phyloP scores from a whole-genome alignment of 2,888 invertebrate genomes.

The Fissipunctia ypsillon region DNA sequence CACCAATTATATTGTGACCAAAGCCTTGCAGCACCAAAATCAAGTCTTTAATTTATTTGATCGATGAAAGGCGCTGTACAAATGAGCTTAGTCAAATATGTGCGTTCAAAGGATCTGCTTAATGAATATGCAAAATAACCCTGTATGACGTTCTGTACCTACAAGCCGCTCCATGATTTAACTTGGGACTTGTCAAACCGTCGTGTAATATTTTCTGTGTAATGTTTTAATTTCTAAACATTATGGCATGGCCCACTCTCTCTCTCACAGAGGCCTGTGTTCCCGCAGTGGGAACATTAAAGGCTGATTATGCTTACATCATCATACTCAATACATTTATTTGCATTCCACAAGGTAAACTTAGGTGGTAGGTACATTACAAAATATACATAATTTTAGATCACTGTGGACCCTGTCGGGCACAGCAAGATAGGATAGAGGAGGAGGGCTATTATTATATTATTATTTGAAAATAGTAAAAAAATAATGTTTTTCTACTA shows the following conservation, averaged over 20 bases:
- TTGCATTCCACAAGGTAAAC: too few species aligned
- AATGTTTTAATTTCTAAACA: not conserved
- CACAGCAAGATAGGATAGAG: too few species aligned
- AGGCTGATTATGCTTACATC: too few species aligned
- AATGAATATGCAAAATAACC: constrained; percentile 80
- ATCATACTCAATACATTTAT: too few species aligned
- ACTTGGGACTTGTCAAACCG: constrained; percentile 58
- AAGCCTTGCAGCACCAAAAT: constrained; percentile 10
- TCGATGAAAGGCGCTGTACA: constrained; percentile 23
- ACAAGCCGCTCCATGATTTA: constrained; percentile 60
- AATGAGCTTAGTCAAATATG: constrained; percentile 63
- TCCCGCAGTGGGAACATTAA: not conserved
- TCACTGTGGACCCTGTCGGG: too few species aligned
- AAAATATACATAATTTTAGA: too few species aligned
- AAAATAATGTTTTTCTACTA: too few species aligned
- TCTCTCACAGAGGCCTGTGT: not conserved
- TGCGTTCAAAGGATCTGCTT: constrained; percentile 70
- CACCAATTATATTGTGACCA: too few species aligned
- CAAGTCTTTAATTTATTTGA: constrained; percentile 17
- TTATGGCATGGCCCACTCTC: not conserved
- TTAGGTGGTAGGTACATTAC: too few species aligned
- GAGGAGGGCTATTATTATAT: too few species aligned
- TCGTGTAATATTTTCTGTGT: constrained; percentile 26
- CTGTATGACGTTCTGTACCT: constrained; percentile 65
- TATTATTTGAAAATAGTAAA: too few species aligned